Conservation (phyloP, 1,140 invertebrate genomes). For the Drosophila punjabiensis region DNA sequence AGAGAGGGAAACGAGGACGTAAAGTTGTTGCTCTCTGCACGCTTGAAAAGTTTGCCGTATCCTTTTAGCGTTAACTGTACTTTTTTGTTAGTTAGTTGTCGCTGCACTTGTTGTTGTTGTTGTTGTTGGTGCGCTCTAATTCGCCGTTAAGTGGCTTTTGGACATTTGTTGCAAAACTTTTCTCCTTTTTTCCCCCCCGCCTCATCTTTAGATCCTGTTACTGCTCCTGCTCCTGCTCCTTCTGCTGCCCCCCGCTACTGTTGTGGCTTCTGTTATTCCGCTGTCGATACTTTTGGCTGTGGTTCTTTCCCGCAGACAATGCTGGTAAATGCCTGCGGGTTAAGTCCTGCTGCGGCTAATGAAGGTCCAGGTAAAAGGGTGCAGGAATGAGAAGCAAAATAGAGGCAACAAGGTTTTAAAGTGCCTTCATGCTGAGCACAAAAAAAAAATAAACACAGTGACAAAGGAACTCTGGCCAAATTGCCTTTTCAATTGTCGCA, state of each 20-base stretch:
- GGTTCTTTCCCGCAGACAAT: slow-evolving; percentile 28
- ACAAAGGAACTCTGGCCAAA: slow-evolving; percentile 16
- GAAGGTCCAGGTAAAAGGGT: slow-evolving; percentile 28
- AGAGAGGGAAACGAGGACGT: slow-evolving; percentile 7
- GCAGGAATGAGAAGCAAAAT: not conserved
- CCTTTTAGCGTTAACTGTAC: slow-evolving; percentile 80
- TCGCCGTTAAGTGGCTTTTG: slow-evolving; percentile 81
- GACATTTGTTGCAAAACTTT: slow-evolving; percentile 79
- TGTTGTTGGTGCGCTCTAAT: slow-evolving; percentile 73
- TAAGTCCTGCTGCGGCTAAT: slow-evolving; percentile 56
- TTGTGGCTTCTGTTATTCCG: slow-evolving; percentile 34
- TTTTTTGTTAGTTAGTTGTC: slow-evolving; percentile 67
- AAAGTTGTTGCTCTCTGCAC: slow-evolving; percentile 34
- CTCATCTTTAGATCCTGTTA: not conserved
- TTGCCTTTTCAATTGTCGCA: slow-evolving; percentile 41
- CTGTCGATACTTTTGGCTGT: slow-evolving; percentile 59
- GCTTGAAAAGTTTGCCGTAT: slow-evolving; percentile 71
- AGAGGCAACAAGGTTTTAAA: slow-evolving; percentile 15
- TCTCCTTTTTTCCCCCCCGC: not conserved
- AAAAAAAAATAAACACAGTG: not conserved
- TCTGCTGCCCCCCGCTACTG: not conserved
- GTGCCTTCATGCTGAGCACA: slow-evolving; percentile 12
- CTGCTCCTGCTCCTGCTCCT: no score
- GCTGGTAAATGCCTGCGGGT: slow-evolving; percentile 46
- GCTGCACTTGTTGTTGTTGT: slow-evolving; percentile 33